Evolutionary conservation across 2,797 vertebrate species (phyloP), one percentile per base, ranked within the genome.

Genomic region (Hippocampus kuda): DNA sequence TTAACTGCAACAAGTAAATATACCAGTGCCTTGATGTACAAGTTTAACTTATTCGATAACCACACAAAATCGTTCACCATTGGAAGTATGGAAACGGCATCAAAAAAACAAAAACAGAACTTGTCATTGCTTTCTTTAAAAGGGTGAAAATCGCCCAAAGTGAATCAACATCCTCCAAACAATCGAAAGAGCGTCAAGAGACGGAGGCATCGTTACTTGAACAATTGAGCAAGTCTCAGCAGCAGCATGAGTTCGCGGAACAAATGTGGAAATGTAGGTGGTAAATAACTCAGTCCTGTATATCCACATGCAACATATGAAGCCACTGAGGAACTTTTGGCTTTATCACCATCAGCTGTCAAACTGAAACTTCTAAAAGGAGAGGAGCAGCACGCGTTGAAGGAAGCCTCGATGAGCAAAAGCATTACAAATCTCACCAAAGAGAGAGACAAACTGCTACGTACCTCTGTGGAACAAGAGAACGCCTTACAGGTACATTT

Each of bases 401-500:
- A 72, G 65, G 85, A 88, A 77, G 66, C 27, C 2, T 57, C 72
- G 27, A 62, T 81, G 71, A 81, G 70, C 62, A 80, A 85, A 67
- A 85, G 68, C 57, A 75, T 87, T 60, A 69, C 77, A 34, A 63
- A 46, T 57, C 74, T 91, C 60, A 71, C 70, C 27, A 85, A 82
- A 72, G 89, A 91, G 73, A 91, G 86, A 62, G 84, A 90, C 56
- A 83, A 73, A 60, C 73, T 91, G 16, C 34, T 91, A 65, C 56
- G 79, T 68, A 62, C 89, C 48, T 90, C 85, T 18, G 54, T 88
- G 65, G 81, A 91, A 70, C 88, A 87, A 80, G 89, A 82, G 4
- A 85, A 84, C 83, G 38, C 80, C n/a, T 88, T 92, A 74, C 87
- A 89, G 89, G 92, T 89, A 56, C 78, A 5, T 62, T 0, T 42